Conservation (phyloP, 2,888 invertebrate genomes). For the Lapara coniferarum region DNA sequence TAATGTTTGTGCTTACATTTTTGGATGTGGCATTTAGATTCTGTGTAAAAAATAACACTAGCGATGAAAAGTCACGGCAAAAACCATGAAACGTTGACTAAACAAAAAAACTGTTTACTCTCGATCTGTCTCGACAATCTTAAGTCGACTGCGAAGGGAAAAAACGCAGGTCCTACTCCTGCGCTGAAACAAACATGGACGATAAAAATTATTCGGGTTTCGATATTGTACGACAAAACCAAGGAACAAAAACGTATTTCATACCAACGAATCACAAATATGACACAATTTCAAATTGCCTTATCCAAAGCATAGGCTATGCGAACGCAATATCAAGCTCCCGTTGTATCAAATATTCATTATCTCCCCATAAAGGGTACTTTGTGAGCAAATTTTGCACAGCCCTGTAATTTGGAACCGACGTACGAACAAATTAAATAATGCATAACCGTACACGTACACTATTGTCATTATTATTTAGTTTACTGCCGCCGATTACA, state of each 20-base stretch:
- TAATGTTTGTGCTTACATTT: not conserved
- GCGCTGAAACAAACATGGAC: too few species aligned
- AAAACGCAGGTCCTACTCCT: too few species aligned
- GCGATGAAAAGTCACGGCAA: too few species aligned
- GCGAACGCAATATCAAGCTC: slow-evolving; percentile 45
- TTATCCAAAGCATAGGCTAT: slow-evolving; percentile 35
- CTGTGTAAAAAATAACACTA: not conserved
- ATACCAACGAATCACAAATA: not conserved
- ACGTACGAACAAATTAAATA: slow-evolving; percentile 37
- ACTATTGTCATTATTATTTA: slow-evolving; percentile 14
- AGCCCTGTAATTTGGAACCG: slow-evolving; percentile 62
- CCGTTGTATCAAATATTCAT: slow-evolving; percentile 78
- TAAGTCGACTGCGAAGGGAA: too few species aligned
- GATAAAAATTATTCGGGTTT: too few species aligned
- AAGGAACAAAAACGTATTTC: too few species aligned
- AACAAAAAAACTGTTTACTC: too few species aligned
- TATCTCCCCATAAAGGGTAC: slow-evolving; percentile 67
- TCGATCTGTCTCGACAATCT: too few species aligned
- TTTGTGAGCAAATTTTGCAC: slow-evolving; percentile 45
- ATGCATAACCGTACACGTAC: slow-evolving; percentile 13
- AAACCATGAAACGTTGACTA: too few species aligned
- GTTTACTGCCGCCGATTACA: not conserved
- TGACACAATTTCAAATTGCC: slow-evolving; percentile 20
- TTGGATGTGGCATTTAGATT: slow-evolving; percentile 45
- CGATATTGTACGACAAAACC: too few species aligned